Evolutionary conservation across 2,113 vertebrate genomes (phyloP).

Genomic region (Corydoras sp.): DNA sequence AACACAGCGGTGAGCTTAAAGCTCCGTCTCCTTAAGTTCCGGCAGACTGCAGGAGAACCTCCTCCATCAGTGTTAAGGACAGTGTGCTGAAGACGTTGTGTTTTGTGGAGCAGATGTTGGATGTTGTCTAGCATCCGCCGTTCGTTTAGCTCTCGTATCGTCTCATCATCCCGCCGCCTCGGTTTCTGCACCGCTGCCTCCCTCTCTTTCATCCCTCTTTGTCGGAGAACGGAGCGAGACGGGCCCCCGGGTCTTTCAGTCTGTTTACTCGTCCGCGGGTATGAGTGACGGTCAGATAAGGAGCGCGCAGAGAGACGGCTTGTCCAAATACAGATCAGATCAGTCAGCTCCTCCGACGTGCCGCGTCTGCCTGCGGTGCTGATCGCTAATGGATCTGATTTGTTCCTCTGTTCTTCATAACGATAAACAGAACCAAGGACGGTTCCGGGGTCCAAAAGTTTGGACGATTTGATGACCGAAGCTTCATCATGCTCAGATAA

Average conservation of each 20-base stretch:
- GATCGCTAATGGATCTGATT: background rate
- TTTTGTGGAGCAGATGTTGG: too few species aligned
- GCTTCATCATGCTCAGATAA: too few species aligned
- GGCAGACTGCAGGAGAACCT: too few species aligned
- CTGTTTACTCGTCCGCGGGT: background rate
- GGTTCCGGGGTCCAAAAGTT: too few species aligned
- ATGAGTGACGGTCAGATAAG: background rate
- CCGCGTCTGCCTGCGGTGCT: background rate
- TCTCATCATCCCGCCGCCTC: background rate
- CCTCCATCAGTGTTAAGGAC: too few species aligned
- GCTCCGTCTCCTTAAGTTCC: too few species aligned
- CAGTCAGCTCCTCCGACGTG: background rate
- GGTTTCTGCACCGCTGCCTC: conserved; percentile 2
- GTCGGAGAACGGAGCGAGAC: background rate
- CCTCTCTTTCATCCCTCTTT: conserved; percentile 1
- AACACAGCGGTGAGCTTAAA: too few species aligned
- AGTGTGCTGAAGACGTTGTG: too few species aligned
- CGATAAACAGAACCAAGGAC: too few species aligned
- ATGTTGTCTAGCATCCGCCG: too few species aligned
- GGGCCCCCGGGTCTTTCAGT: background rate
- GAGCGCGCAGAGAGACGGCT: background rate
- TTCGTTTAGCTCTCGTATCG: conserved; percentile 19
- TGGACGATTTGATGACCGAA: too few species aligned
- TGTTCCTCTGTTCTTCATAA: background rate
- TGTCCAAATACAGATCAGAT: background rate